Evolutionary conservation across 1,140 invertebrate species (phyloP).

Genomic region (Leptopilina boulardi): DNA sequence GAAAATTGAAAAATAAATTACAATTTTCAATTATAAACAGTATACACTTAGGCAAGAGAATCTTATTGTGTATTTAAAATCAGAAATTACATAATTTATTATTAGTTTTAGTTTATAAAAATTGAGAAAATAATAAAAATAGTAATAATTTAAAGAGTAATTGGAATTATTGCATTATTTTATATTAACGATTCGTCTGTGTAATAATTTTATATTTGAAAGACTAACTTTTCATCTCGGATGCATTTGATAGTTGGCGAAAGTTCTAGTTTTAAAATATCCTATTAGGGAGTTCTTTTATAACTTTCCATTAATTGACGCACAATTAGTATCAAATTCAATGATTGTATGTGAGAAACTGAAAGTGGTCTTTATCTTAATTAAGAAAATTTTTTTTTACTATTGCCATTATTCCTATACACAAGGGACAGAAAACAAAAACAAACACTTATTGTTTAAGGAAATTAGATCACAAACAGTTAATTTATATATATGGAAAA

Average conservation of each 20-base stretch:
- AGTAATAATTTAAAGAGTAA: neutral
- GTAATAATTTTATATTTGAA: neutral
- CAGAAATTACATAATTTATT: no score
- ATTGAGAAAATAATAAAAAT: neutral
- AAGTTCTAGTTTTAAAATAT: conserved; percentile 19
- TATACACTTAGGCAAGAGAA: no score
- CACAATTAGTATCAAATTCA: conserved; percentile 19
- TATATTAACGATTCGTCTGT: neutral
- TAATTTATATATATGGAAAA: no score
- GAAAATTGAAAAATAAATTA: conserved; percentile 2
- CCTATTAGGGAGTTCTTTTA: conserved; percentile 9
- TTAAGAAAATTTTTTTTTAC: conserved; percentile 4
- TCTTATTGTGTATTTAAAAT: no score
- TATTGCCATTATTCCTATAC: neutral
- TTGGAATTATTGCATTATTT: neutral
- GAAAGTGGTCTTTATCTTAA: neutral
- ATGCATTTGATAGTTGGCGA: neutral
- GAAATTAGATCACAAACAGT: no score
- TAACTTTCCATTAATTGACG: conserved; percentile 29
- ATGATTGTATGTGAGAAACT: conserved; percentile 1
- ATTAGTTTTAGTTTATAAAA: no score
- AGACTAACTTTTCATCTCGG: neutral
- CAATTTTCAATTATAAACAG: no score
- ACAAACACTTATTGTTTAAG: no score
- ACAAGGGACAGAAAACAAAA: no score